Percentiles rank a stretch among this genome's conserved stretches.
Evolutionary conservation across 1,140 invertebrate species (phyloP).

Genomic region (Formica exsecta): DNA sequence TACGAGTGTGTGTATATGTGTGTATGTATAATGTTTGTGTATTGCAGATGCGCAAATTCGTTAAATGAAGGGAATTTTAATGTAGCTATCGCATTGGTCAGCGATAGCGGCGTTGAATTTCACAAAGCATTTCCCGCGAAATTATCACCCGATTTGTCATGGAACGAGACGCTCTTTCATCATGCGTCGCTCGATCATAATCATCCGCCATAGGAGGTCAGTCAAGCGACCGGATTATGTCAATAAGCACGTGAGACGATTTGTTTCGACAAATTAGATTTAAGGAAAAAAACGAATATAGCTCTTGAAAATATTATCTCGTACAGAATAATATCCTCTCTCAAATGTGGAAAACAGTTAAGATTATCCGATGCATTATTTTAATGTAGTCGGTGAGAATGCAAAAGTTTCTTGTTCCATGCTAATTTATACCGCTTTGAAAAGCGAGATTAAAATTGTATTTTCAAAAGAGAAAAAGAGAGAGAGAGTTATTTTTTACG

Average conservation of each 20-base stretch:
- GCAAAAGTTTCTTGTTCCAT: slow-evolving; percentile 1
- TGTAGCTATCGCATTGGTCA: slow-evolving; percentile 2
- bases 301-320: not conserved
- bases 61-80: slow-evolving; percentile 56
- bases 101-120: slow-evolving; percentile 53
- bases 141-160: slow-evolving; percentile 58
- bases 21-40: too few relatives aligned
- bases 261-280: not conserved
- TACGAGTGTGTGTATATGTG: not conserved
- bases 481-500: slow-evolving; percentile 22
- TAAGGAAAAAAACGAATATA: not conserved
- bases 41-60: slow-evolving; percentile 9
- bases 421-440: slow-evolving; percentile 31
- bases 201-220: slow-evolving; percentile 21
- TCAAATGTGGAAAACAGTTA: not conserved
- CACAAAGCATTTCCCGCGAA: slow-evolving; percentile 33
- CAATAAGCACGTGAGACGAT: slow-evolving; percentile 35
- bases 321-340: not conserved
- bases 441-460: slow-evolving; percentile 47
- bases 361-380: slow-evolving; percentile 8
- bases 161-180: slow-evolving; percentile 37
- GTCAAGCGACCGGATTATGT: slow-evolving; percentile 14
- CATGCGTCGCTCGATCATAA: slow-evolving; percentile 36
- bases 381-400: not conserved
- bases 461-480: not conserved